Evolutionary conservation across 2,888 invertebrate species (phyloP), one percentile per base, ranked within the genome.

Genomic region (Amaurobius ferox): DNA sequence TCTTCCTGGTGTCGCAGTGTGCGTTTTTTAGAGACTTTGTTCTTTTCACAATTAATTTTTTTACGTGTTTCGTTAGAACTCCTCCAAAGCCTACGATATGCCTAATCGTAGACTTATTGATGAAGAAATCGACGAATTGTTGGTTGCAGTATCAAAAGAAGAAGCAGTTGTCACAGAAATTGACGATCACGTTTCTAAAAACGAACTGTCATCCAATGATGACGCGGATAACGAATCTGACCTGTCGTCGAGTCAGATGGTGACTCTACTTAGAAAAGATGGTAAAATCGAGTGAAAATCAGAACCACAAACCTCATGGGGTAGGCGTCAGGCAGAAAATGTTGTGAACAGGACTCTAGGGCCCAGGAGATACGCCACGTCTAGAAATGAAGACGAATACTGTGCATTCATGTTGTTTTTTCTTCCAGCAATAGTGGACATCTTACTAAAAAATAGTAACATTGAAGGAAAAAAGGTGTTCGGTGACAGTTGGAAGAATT

Each of bases 171-270:
- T 19, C 0, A 26, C 0, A n/a, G 64, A 64, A 26, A 64, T 64
- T 7, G 28, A 64, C 30, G 64, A 64, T 64, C 26, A 64, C 64
- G 30, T 64, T 64, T 64, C 64, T 64, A 28, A 0, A 64, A 64
- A 1, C 16, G 64, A 64, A 64, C 30, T 28, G 26, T 64, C 23
- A 64, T 55, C 55, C n/a, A n/a, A 55, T 64, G 64, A 64, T 26
- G 28, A 64, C 64, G n/a, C 3, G 26, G 64, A 64, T 64, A n/a
- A 29, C 64, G 64, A 64, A 64, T 29, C 30, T 64, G 23, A 26
- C n/a, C 7, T 26, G 16, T 64, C 28, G 28, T 26, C 28, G 64
- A 1, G 28, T 5, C 64, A 64, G 23, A 13, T 28, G 23, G 28
- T 28, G 64, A 64, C 29, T 64, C n/a, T 64, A 28, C 64, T 64